Evolutionary conservation across 1,140 invertebrate species (phyloP).

Genomic region (Drosophila pachea): DNA sequence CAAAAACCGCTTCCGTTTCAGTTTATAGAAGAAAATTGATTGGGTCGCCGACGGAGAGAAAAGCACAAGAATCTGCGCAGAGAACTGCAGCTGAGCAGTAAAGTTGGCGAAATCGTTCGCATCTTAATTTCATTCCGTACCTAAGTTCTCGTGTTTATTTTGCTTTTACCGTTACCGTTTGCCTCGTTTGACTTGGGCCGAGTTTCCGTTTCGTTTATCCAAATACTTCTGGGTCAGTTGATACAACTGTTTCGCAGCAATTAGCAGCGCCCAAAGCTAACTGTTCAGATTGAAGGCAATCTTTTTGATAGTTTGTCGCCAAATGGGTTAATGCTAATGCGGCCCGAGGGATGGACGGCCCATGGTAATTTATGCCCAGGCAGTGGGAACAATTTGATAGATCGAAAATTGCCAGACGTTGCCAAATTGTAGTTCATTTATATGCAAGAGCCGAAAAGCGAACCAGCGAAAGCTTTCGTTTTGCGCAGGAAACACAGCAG

Average conservation of each 20-base stretch:
- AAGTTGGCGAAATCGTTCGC: no score
- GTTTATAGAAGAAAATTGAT: slow-evolving; percentile 71
- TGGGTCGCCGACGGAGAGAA: slow-evolving; percentile 32
- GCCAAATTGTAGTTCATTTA: slow-evolving; percentile 35
- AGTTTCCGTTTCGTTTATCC: slow-evolving; percentile 70
- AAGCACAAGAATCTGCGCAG: slow-evolving; percentile 7
- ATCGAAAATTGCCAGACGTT: slow-evolving; percentile 32
- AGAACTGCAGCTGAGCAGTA: slow-evolving; percentile 13
- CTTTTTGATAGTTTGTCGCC: slow-evolving; percentile 27
- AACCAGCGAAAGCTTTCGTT: slow-evolving; percentile 25
- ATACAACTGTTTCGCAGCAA: slow-evolving; percentile 48
- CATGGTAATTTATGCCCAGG: slow-evolving; percentile 32
- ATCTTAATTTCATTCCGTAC: slow-evolving; percentile 2
- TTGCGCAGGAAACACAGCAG: slow-evolving; percentile 32
- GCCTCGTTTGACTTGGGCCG: slow-evolving; percentile 47
- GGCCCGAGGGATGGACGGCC: not conserved
- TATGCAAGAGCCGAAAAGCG: slow-evolving; percentile 28
- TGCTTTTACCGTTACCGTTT: slow-evolving; percentile 36
- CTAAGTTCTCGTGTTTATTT: slow-evolving; percentile 35
- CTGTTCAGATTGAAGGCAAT: slow-evolving; percentile 14
- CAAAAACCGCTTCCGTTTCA: slow-evolving; percentile 72
- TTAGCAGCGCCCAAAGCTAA: slow-evolving; percentile 53
- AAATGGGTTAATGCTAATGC: slow-evolving; percentile 50
- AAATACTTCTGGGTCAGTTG: slow-evolving; percentile 65
- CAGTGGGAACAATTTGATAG: slow-evolving; percentile 15